phyloP scores from a whole-genome alignment of 2,797 vertebrate genomes.

The Bovichtus diacanthus region DNA sequence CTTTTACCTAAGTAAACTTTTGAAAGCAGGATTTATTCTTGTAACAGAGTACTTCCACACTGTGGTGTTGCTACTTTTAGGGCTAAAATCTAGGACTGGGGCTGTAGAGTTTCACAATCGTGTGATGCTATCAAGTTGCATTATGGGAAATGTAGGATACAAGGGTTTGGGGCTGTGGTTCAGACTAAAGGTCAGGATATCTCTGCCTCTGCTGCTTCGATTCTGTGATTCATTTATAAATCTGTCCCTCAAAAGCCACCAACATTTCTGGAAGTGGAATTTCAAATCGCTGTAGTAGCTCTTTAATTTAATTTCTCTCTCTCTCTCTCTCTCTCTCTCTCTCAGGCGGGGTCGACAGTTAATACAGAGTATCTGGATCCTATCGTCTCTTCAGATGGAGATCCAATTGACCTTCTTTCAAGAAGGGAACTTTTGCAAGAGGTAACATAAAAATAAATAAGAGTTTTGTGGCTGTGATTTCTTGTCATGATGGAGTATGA shows the following conservation, averaged over 20 bases:
- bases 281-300: not conserved
- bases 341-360: conserved; percentile 73
- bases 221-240: not conserved
- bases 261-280: not conserved
- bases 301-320: not conserved
- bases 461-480: not conserved
- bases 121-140: not conserved
- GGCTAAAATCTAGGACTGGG: not conserved
- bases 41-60: not conserved
- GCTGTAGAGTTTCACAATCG: not conserved
- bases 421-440: not conserved
- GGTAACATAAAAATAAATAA: not conserved
- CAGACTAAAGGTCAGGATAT: not conserved
- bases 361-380: conserved; percentile 66
- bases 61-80: not conserved
- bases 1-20: not conserved
- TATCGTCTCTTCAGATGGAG: conserved; percentile 65
- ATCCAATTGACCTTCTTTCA: conserved; percentile 2
- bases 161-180: not conserved
- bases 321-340: not conserved
- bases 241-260: not conserved
- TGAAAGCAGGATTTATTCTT: no score
- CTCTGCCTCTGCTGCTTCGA: not conserved
- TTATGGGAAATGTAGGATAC: conserved; percentile 6
- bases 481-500: not conserved